Conservation (phyloP, 2,888 invertebrate genomes). For the Andrena camellia region DNA sequence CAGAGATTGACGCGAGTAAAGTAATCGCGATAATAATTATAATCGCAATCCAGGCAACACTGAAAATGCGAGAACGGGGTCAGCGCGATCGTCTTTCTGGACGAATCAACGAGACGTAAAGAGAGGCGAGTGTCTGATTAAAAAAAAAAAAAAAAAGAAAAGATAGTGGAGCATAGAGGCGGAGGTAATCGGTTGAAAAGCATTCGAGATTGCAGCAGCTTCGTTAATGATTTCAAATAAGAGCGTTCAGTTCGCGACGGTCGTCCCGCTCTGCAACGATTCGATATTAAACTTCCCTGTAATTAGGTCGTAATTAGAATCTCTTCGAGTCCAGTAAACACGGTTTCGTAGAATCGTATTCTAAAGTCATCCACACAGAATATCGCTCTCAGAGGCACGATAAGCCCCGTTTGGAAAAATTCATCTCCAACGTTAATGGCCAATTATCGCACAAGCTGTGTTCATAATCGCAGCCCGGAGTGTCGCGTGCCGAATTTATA, state of each 20-base stretch:
- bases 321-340: neutral
- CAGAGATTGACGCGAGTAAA: no score
- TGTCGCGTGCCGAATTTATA: conserved; percentile 23
- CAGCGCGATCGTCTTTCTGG: no score
- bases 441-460: neutral
- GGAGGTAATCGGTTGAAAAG: neutral
- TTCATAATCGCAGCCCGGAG: neutral
- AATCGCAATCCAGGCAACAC: no score
- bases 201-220: neutral
- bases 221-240: neutral
- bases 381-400: no score
- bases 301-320: conserved; percentile 8
- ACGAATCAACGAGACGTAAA: no score
- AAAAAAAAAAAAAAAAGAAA: no score
- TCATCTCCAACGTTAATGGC: neutral
- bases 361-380: no score
- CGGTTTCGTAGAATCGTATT: no score
- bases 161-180: neutral
- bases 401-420: no score
- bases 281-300: conserved; percentile 5
- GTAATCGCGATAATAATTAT: no score
- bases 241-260: neutral
- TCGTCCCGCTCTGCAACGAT: neutral
- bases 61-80: no score
- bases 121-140: no score